Conservation (phyloP, 2,888 invertebrate genomes). For the Hydropsyche betteni region DNA sequence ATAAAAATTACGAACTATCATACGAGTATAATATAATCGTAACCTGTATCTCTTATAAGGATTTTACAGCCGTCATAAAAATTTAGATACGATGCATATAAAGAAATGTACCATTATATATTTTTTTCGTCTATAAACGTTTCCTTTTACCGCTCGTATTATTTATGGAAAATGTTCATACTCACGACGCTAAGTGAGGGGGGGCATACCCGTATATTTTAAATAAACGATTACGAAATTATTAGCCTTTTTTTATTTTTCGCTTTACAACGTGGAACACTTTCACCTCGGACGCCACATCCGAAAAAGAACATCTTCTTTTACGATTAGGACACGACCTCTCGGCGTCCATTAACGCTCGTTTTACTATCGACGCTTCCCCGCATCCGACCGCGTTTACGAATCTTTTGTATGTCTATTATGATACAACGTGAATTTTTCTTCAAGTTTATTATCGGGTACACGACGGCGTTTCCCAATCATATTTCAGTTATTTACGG, state of each 20-base stretch:
- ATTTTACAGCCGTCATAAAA: conserved; percentile 13
- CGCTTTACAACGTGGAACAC: conserved; percentile 2
- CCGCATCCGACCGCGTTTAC: neutral
- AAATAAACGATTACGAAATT: conserved; percentile 24
- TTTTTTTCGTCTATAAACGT: conserved; percentile 3
- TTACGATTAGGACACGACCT: conserved; percentile 18
- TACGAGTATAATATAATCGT: too few relatives aligned
- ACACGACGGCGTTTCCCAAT: neutral
- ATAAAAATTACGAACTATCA: too few relatives aligned
- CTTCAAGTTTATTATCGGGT: too few relatives aligned
- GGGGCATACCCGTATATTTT: conserved; percentile 7
- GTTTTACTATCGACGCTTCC: conserved; percentile 7
- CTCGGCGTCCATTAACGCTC: conserved; percentile 9
- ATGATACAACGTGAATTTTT: too few relatives aligned
- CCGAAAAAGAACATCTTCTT: conserved; percentile 18
- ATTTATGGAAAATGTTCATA: neutral
- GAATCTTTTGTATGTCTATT: too few relatives aligned
- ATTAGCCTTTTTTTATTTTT: conserved; percentile 2
- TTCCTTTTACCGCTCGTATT: conserved; percentile 1
- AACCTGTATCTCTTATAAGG: neutral
- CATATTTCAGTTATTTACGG: conserved; percentile 19
- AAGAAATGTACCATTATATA: conserved; percentile 3
- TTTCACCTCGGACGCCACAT: neutral
- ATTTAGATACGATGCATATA: conserved; percentile 8
- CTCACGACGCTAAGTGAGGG: conserved; percentile 18